Evolutionary conservation across 2,797 vertebrate genomes (phyloP), one percentile per base, ranked within the genome.

Genomic region (Enteromius fasciolatus): DNA sequence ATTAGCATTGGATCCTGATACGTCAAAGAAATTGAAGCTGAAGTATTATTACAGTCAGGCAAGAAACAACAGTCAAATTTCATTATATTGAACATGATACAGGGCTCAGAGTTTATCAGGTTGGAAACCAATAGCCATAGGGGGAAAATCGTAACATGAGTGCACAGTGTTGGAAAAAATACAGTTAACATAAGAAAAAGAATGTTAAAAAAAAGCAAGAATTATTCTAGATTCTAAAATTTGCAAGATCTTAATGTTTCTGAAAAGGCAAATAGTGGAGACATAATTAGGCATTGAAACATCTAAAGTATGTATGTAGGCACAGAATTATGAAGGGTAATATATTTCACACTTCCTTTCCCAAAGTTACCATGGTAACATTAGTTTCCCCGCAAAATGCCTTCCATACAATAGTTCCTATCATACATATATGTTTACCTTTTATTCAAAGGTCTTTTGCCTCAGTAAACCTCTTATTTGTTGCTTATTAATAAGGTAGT

Each of bases 1-100:
- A 93, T 94, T 91, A 92, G 84, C 89, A 82, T 90, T 90, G 90
- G 91, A 90, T 84, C 72, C 87, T 90, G 86, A 93, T 94, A 90
- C 84, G 89, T 92, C 90, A 92, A 87, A 54, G 76, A 86, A 90
- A 93, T 92, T 91, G 92, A 88, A 90, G 84, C 80, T 88, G 90
- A 94, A 91, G 87, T 81, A 91, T 90, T 86, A 87, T 88, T 89
- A 86, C 86, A 87, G 90, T 89, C 90, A 89, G 89, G 81, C 59
- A 89, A 90, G 87, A 79, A 82, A 90, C 75, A 25, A 81, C 83
- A 87, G 92, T 93, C 92, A 88, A 88, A 92, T 90, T 86, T 80
- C 89, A 91, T 94, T 92, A 92, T 66, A 87, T 79, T 18, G 69
- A 74, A 78, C 79, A 85, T 25, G 77, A 70, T 15, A 31, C 25